These are phyloP conservation scores for Psittacula echo DNA, from an alignment of 2,797 vertebrate species.

Conservation along the genomic window DNA sequence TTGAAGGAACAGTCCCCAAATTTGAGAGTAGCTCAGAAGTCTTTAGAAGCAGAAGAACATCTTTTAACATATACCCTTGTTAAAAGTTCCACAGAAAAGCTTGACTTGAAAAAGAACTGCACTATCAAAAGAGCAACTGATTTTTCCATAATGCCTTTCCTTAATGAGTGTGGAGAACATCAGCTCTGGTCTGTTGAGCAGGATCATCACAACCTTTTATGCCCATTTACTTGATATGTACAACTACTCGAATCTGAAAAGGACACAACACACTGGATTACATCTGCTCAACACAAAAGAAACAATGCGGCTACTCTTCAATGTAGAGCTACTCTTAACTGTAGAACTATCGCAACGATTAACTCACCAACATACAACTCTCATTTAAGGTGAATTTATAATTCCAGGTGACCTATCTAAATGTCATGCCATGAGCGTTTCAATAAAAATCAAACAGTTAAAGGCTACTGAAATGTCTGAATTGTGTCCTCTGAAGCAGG, in stretches of 20 bases:
- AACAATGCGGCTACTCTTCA: background rate
- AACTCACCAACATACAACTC: background rate
- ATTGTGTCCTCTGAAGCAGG: background rate
- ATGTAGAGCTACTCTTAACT: background rate
- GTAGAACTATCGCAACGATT: rapidly evolving
- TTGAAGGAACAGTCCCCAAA: background rate
- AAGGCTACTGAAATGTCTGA: background rate
- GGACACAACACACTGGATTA: background rate
- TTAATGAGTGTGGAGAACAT: background rate
- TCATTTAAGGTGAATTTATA: background rate
- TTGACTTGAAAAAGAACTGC: background rate
- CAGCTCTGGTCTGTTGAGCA: background rate
- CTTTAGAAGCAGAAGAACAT: background rate
- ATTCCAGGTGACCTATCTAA: background rate
- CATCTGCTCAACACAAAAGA: background rate
- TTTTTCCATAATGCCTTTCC: background rate
- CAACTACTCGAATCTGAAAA: background rate
- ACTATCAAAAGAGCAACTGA: background rate
- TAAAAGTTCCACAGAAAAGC: background rate
- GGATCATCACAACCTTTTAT: background rate
- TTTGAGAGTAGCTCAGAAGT: background rate
- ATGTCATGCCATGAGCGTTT: background rate
- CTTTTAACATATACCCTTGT: rapidly evolving
- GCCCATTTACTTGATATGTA: background rate
- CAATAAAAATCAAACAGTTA: background rate